A percentile compares a stretch with the other conserved stretches of the same genome.
Conservation (phyloP, 1,140 invertebrate species). For the Babylonia areolata region DNA sequence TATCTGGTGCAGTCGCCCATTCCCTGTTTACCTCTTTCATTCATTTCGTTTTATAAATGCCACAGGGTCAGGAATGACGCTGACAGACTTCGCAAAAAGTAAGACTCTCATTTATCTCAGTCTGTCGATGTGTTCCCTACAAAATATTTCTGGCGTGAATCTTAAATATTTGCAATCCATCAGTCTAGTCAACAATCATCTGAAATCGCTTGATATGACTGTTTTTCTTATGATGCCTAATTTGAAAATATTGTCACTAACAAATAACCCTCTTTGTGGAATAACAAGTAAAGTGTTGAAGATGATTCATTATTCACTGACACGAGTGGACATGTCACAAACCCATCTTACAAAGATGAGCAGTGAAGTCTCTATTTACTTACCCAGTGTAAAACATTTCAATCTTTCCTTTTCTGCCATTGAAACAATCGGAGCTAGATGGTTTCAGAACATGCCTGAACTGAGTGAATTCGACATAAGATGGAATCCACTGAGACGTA, state of each 20-base stretch:
- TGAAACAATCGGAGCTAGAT: not conserved
- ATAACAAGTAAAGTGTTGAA: not conserved
- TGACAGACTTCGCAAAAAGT: not conserved
- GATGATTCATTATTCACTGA: not conserved
- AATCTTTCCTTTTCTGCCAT: not conserved
- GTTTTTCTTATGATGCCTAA: slow-evolving; percentile 9
- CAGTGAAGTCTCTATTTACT: not conserved
- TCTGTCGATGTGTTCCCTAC: not conserved
- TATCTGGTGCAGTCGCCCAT: not conserved
- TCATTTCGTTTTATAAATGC: not conserved
- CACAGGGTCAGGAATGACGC: not conserved
- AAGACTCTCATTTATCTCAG: not conserved
- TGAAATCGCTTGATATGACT: not conserved
- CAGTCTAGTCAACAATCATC: slow-evolving; percentile 32
- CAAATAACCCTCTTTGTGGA: slow-evolving; percentile 13
- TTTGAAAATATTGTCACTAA: slow-evolving; percentile 25
- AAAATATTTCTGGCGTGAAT: not conserved
- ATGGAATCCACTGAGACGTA: not conserved
- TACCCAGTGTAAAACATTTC: slow-evolving; percentile 15
- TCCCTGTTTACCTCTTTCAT: not conserved
- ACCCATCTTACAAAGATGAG: slow-evolving; percentile 14
- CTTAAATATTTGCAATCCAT: not conserved
- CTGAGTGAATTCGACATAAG: not conserved
- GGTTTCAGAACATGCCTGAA: not conserved
- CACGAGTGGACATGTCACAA: not conserved